A percentile compares a stretch with the other conserved stretches of the same genome.
Conservation (phyloP, 2,888 invertebrate species). For the Teleiodes luculella region DNA sequence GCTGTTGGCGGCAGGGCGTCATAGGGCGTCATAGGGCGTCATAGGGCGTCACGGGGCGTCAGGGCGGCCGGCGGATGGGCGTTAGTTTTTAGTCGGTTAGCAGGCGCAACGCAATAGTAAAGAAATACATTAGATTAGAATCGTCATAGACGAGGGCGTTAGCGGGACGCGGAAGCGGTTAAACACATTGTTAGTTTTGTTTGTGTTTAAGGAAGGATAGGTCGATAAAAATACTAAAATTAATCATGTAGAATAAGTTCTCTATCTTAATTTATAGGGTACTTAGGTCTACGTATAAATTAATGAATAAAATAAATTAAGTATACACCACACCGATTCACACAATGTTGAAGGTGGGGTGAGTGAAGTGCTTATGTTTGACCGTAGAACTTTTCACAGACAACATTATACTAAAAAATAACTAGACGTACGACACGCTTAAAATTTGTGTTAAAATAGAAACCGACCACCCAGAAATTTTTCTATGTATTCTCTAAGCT, state of each 20-base stretch:
- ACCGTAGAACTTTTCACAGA: conserved; percentile 31
- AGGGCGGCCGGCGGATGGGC: conserved; percentile 33
- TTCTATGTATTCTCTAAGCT: no score
- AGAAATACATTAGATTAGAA: conserved; percentile 64
- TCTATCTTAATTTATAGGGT: conserved; percentile 44
- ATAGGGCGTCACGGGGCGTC: conserved; percentile 9
- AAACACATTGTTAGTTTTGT: conserved; percentile 48
- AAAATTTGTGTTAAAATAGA: no score
- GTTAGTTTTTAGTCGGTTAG: conserved; percentile 76
- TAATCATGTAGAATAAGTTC: conserved; percentile 73
- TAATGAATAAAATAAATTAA: conserved; percentile 19
- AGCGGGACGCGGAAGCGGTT: conserved; percentile 59
- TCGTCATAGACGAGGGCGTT: conserved; percentile 36
- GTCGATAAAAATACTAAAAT: conserved; percentile 89
- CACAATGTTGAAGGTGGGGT: conserved; percentile 46
- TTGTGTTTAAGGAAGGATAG: conserved; percentile 87
- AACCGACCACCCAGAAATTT: no score
- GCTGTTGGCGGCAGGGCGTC: conserved; percentile 45
- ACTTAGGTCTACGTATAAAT: conserved; percentile 21
- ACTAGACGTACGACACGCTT: no score
- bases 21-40: conserved; percentile 29
- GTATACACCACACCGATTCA: conserved; percentile 38
- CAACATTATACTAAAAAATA: no score
- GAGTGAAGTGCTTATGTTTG: conserved; percentile 37
- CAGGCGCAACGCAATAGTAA: conserved; percentile 66